These are phyloP conservation scores for Erynnis tages DNA, from an alignment of 2,888 invertebrate genomes.

Conservation along the genomic window DNA sequence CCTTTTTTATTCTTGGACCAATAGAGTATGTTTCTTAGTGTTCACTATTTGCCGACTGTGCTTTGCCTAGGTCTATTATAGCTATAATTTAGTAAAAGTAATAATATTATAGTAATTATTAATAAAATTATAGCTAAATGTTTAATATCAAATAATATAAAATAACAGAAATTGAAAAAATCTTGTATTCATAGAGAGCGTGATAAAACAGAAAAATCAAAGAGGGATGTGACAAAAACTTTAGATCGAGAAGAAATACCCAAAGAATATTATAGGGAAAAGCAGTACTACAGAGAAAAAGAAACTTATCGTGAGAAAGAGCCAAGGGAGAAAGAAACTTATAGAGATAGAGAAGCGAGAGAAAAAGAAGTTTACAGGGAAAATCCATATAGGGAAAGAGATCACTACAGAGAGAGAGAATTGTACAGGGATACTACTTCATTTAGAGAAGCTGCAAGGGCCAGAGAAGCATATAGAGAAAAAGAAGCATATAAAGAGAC, in stretches of 20 bases:
- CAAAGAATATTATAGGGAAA: conserved; percentile 76
- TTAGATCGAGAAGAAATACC: conserved; percentile 67
- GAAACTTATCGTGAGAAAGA: conserved; percentile 54
- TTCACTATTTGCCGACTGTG: too few relatives aligned
- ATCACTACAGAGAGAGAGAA: conserved; percentile 62
- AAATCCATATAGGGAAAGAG: conserved; percentile 68
- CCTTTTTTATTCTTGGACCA: too few relatives aligned
- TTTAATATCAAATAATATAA: too few relatives aligned
- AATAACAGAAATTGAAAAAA: too few relatives aligned
- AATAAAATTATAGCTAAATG: too few relatives aligned
- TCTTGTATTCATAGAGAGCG: conserved; percentile 69
- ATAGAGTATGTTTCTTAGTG: too few relatives aligned
- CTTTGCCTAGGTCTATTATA: too few relatives aligned
- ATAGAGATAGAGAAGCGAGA: conserved; percentile 43
- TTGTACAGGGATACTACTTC: conserved; percentile 53
- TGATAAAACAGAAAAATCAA: conserved; percentile 69
- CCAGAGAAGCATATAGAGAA: conserved; percentile 59
- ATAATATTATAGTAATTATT: too few relatives aligned
- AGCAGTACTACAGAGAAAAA: conserved; percentile 64
- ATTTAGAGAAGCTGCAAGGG: conserved; percentile 53
- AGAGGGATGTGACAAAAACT: conserved; percentile 62
- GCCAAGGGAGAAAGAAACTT: conserved; percentile 58
- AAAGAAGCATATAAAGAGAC: conserved; percentile 57
- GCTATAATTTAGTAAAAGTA: too few relatives aligned
- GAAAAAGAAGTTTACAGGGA: conserved; percentile 67